These are phyloP conservation scores for Bucorvus abyssinicus DNA, from an alignment of 2,797 vertebrate species.

Conservation along the genomic window DNA sequence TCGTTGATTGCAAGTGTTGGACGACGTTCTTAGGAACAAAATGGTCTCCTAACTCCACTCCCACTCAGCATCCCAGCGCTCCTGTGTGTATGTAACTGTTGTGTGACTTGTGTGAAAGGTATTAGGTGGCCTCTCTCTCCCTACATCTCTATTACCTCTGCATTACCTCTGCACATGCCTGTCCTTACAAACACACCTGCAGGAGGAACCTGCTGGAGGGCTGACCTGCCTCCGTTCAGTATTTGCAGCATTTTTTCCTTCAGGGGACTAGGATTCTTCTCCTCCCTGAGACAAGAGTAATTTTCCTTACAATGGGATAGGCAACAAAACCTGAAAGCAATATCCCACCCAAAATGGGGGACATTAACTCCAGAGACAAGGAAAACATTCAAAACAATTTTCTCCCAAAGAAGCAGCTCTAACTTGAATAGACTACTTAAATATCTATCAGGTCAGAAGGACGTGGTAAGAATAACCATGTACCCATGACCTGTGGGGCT, in stretches of 20 bases:
- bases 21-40: not conserved
- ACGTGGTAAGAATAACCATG: not conserved
- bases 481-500: not conserved
- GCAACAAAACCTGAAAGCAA: not conserved
- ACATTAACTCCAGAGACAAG: not conserved
- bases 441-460: not conserved
- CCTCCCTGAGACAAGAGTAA: not conserved
- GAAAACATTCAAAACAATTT: not conserved
- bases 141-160: too few species aligned
- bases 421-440: not conserved
- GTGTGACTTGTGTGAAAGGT: not conserved
- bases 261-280: not conserved
- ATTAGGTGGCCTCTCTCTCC: not conserved
- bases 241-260: not conserved
- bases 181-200: not conserved
- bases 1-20: not conserved
- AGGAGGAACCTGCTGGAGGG: not conserved
- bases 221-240: not conserved
- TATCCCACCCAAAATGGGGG: not conserved
- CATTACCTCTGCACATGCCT: not conserved
- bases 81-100: not conserved
- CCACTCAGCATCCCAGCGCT: not conserved
- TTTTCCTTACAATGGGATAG: not conserved
- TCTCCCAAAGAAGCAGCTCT: not conserved
- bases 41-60: not conserved